A percentile compares a stretch with the other conserved stretches of the same genome.
Evolutionary conservation across 2,113 vertebrate species (phyloP).

Genomic region (Mus pahari): DNA sequence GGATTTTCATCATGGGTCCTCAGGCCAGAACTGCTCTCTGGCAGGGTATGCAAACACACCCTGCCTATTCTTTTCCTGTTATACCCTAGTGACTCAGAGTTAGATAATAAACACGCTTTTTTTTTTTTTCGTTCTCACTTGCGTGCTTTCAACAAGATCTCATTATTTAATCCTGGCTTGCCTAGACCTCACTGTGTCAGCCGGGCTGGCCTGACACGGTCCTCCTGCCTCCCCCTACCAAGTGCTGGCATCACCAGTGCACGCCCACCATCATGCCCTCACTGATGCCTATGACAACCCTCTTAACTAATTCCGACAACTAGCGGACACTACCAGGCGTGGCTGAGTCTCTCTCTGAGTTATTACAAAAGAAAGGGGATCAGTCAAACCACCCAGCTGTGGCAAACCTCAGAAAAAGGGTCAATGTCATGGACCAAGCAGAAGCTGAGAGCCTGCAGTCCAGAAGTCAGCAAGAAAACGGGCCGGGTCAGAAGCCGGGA

Average conservation of each 20-base stretch:
- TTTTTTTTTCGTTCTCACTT: not conserved
- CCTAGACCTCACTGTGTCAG: not conserved
- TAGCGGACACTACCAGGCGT: not conserved
- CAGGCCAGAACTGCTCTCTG: not conserved
- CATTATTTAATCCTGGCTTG: not conserved
- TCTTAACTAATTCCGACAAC: not conserved
- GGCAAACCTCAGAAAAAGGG: not conserved
- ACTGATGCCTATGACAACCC: not conserved
- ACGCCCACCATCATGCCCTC: too few relatives aligned
- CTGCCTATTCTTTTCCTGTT: not conserved
- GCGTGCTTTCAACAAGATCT: not conserved
- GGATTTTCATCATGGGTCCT: not conserved
- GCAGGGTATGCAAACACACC: not conserved
- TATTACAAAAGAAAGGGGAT: not conserved
- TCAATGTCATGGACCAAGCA: not conserved
- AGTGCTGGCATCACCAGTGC: not conserved
- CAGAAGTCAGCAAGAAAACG: constrained; percentile 29
- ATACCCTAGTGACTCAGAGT: not conserved
- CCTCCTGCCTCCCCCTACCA: not conserved
- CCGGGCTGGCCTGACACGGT: not conserved
- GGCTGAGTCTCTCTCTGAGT: not conserved
- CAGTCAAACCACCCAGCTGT: not conserved
- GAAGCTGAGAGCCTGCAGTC: not conserved
- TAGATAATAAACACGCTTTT: not conserved
- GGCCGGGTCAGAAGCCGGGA: constrained; percentile 47